Conservation (phyloP, 2,888 invertebrate genomes). For the Himalopsyche anomala region DNA sequence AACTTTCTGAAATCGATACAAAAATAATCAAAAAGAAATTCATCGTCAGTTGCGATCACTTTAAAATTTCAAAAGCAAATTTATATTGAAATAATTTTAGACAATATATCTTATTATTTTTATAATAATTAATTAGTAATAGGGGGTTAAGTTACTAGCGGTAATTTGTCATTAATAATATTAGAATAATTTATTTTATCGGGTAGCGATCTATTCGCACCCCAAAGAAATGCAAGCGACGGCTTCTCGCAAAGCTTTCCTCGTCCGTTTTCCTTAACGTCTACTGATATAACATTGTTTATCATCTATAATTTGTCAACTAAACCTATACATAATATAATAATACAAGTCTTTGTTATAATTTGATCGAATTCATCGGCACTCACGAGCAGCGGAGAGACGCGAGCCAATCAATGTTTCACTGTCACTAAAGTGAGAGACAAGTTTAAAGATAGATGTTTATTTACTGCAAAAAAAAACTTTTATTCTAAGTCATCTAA, state of each 20-base stretch:
- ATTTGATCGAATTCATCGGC: constrained; percentile 29
- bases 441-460: too few relatives aligned
- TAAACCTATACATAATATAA: constrained; percentile 54
- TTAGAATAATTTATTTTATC: constrained; percentile 17
- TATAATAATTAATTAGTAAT: constrained; percentile 33
- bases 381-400: not conserved
- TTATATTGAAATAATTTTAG: constrained; percentile 32
- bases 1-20: too few relatives aligned
- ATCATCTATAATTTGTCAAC: constrained; percentile 55
- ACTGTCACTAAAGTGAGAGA: too few relatives aligned
- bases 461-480: too few relatives aligned
- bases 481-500: too few relatives aligned
- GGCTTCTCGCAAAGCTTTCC: constrained; percentile 44
- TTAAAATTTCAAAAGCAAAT: not conserved
- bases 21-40: too few relatives aligned
- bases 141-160: constrained; percentile 29
- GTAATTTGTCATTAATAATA: constrained; percentile 21
- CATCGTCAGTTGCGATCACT: too few relatives aligned
- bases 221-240: constrained; percentile 52
- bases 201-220: not conserved
- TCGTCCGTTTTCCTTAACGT: constrained; percentile 48
- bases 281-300: constrained; percentile 60
- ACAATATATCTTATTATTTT: not conserved
- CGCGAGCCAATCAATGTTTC: not conserved
- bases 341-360: constrained; percentile 47